Evolutionary conservation across 2,888 invertebrate species (phyloP), one percentile per base, ranked within the genome.

Genomic region (Eurytoma adleriae): DNA sequence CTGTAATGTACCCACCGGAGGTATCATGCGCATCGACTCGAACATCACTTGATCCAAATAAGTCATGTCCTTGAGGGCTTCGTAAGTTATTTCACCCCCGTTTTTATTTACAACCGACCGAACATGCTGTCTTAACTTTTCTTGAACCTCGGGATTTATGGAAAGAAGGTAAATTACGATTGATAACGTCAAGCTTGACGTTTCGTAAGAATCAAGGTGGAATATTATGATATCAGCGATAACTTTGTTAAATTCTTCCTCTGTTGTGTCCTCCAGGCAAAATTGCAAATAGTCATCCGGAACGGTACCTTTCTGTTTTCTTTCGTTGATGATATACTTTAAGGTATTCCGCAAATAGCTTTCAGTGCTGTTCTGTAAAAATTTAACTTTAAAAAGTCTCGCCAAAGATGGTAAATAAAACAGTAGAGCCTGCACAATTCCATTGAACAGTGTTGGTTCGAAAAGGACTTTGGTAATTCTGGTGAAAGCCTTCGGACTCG

Each of bases 161-260:
- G 92, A 92, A 4, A 93, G 83, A 75, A 92, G 91, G 83, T 92
- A 92, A 0, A 91, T 85, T 1, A 91, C 86, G 74, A 91, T 92
- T 12, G 90, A 88, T 56, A 93, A 84, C 0, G 91, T 89, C 0
- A 91, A 90, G 40, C 92, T 92, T 0, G 92, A 92, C 0, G 93
- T 93, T 84, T 93, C 93, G 83, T 91, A 92, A 0, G 92, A 93
- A 40, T 92, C 93, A 1, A 91, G 81, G 83, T 92, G 92, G 83
- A 93, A 92, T 0, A 92, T 90, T 1, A 92, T 86, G 0, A 91
- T 89, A 78, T 92, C 92, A 7, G 69, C 69, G 0, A 70, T 52
- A 5, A 73, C 18, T 5, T 4, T 64, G 14, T 79, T 74, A 0
- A 61, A 18, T 12, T 74, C 74, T 4, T 52, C n/a, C 7, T 79